phyloP scores from a whole-genome alignment of 2,797 vertebrate genomes.

The Epinephelus coioides region DNA sequence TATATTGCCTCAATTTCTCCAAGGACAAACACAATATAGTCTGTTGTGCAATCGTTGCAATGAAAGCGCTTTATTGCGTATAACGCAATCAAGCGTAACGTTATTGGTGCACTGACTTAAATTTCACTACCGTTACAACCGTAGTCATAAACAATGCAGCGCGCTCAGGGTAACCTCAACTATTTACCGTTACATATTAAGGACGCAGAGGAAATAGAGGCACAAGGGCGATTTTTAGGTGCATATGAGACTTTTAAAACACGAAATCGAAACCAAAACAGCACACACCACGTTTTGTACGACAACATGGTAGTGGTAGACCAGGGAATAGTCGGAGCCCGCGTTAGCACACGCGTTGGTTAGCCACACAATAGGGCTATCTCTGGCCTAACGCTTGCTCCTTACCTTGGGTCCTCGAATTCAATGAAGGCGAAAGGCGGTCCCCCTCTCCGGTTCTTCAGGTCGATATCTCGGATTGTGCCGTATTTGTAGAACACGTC shows the following conservation, averaged over 20 bases:
- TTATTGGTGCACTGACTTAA: too few relatives aligned
- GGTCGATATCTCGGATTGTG: constrained; percentile 92
- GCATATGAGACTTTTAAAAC: neutral
- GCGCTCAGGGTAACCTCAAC: neutral
- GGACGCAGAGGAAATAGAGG: neutral
- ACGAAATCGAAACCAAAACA: neutral
- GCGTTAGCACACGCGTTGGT: constrained; percentile 12
- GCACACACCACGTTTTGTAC: neutral
- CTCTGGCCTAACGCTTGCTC: constrained; percentile 36
- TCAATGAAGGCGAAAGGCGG: constrained; percentile 92
- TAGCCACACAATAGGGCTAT: constrained; percentile 62
- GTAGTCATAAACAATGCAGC: neutral
- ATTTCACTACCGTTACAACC: neutral
- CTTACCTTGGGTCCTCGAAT: constrained; percentile 90
- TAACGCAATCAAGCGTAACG: neutral
- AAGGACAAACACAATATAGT: neutral
- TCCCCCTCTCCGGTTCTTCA: constrained; percentile 93
- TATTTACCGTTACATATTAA: neutral
- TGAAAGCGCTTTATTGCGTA: neutral
- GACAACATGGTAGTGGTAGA: neutral
- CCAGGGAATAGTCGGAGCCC: constrained; percentile 30
- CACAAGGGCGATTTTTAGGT: neutral
- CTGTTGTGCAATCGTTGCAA: neutral
- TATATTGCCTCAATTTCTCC: neutral
- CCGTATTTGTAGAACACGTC: constrained; percentile 96